A percentile compares a stretch with the other conserved stretches of the same genome.
These are phyloP conservation scores for Lepilemur septentrionalis DNA, from an alignment of 2,797 vertebrate genomes.

Conservation along the genomic window DNA sequence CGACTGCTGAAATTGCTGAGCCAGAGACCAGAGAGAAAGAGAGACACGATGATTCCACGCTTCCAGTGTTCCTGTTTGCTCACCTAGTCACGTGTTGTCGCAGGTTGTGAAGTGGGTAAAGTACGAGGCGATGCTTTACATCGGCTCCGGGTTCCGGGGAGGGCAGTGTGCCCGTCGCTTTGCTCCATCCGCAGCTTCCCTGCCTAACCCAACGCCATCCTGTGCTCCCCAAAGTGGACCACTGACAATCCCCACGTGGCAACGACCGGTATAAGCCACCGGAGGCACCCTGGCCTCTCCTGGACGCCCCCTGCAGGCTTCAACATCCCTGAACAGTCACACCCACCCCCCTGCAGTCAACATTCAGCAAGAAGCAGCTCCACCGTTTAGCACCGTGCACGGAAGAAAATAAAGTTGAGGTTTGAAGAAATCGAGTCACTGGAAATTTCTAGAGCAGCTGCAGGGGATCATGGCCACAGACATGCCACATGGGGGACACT, in stretches of 20 bases:
- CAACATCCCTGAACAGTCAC: background rate
- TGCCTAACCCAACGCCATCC: background rate
- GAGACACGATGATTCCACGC: background rate
- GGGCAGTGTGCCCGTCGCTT: rapidly evolving
- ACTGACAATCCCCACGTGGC: background rate
- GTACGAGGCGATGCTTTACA: background rate
- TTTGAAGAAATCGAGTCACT: background rate
- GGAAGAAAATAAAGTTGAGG: background rate
- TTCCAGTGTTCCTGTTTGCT: background rate
- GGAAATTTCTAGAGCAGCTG: background rate
- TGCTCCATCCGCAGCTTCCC: background rate
- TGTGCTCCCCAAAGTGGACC: background rate
- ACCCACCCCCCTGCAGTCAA: background rate
- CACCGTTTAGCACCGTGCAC: background rate
- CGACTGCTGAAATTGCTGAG: background rate
- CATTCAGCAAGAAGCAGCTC: background rate
- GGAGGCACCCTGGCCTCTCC: background rate
- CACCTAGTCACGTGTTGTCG: background rate
- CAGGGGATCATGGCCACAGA: background rate
- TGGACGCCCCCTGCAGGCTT: background rate
- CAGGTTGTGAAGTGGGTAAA: background rate
- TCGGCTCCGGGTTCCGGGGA: background rate
- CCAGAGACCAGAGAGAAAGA: background rate
- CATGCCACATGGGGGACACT: background rate
- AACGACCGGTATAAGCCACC: background rate